Percentiles rank a stretch among this genome's conserved stretches.
These are phyloP conservation scores for Parasteatoda lunata DNA, from an alignment of 2,888 invertebrate genomes.

Conservation along the genomic window DNA sequence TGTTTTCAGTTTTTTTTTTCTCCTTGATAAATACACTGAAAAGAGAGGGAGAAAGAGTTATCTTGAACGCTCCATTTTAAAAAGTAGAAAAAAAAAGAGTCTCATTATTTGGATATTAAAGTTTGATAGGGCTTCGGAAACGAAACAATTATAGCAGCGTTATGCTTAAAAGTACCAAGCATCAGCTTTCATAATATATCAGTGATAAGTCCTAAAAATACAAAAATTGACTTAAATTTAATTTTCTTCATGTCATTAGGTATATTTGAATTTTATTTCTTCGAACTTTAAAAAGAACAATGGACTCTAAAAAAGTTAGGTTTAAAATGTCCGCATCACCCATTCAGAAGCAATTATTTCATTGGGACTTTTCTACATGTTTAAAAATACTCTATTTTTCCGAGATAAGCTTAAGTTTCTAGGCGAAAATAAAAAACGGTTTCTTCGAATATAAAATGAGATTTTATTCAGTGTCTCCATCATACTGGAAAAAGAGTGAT, in stretches of 20 bases:
- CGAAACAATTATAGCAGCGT: not conserved
- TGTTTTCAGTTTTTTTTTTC: too few species aligned
- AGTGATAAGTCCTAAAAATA: too few species aligned
- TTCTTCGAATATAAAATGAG: not conserved
- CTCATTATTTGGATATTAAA: slow-evolving; percentile 1
- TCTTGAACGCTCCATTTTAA: not conserved
- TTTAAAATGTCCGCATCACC: not conserved
- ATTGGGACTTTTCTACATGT: not conserved
- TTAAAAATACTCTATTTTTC: not conserved
- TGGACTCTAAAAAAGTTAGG: too few species aligned
- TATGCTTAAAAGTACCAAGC: not conserved
- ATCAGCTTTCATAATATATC: too few species aligned
- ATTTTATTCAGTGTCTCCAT: not conserved
- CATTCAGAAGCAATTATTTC: not conserved
- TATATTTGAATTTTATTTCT: too few species aligned
- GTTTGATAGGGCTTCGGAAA: not conserved
- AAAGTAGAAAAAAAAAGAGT: not conserved
- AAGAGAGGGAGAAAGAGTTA: not conserved
- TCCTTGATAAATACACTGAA: too few species aligned
- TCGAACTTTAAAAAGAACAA: too few species aligned
- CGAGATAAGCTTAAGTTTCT: not conserved
- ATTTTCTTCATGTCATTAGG: too few species aligned
- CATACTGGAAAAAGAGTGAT: not conserved
- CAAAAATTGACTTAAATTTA: too few species aligned
- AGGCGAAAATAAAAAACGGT: not conserved